Conservation (phyloP, 2,113 vertebrate genomes). For the Ameiurus melas region DNA sequence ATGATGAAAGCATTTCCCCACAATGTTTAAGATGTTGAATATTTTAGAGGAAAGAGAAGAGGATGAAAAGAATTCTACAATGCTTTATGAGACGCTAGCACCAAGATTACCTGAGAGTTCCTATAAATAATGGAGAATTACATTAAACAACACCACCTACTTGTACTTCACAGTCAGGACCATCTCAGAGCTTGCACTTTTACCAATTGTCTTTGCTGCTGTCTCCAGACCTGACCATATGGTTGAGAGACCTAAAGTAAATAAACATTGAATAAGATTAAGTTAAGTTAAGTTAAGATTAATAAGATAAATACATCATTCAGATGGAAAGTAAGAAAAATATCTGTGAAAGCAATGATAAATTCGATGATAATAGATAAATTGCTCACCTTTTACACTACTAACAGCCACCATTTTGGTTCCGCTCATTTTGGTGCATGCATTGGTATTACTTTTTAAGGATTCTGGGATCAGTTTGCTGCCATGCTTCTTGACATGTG, state of each 20-base stretch:
- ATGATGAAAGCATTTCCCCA: conserved; percentile 54
- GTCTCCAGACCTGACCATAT: conserved; percentile 91
- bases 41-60: neutral
- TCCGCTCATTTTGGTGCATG: conserved; percentile 81
- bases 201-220: conserved; percentile 87
- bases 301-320: neutral
- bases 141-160: conserved; percentile 78
- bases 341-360: neutral
- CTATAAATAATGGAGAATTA: neutral
- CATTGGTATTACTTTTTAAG: conserved; percentile 84
- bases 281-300: no score
- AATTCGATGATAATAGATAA: neutral
- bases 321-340: neutral
- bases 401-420: conserved; percentile 87
- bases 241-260: conserved; percentile 82
- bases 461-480: conserved; percentile 90
- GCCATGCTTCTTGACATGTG: conserved; percentile 91
- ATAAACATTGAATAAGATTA: neutral
- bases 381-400: conserved; percentile 81
- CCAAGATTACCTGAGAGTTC: neutral
- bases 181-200: conserved; percentile 86
- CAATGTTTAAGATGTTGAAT: conserved; percentile 1
- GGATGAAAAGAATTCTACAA: neutral
- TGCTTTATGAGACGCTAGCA: neutral
- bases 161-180: conserved; percentile 89